Base-by-base conservation (phyloP, 1,140 invertebrate genomes). In the Venustaconcha ellipsiformis region DNA sequence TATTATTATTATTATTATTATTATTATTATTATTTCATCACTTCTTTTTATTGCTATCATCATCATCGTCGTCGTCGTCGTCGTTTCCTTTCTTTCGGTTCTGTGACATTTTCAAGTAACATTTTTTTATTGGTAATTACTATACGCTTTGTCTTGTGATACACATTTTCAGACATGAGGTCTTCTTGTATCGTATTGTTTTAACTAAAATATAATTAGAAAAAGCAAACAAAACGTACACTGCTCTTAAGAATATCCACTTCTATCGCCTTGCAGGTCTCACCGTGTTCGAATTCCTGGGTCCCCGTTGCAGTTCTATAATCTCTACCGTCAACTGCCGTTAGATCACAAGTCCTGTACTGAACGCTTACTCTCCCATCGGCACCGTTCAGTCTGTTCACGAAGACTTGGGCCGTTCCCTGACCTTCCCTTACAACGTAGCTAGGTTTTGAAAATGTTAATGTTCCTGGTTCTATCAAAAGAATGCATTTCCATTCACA, bases 341-440 rank as follows among this genome's bases (percentile, higher is more conserved):
- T 91, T 70, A 92, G 90, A 82, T 94, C 93, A 65, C 92, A 89
- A 0, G 93, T 93, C 66, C 86, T 89, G 92, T 92, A 94, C 64
- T 90, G 89, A 6, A 93, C 90, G 17, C 87, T 84, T 15, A 93
- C 90, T 65, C 91, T 88, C 1, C 93, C 93, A 83, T 94, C 93
- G 5, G 92, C 91, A 14, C 93, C 93, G 79, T 92, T 91, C 37
- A 88, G 87, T 70, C 93, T 83, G 14, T 92, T 85, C 1, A 94
- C 89, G 55, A 92, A 89, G 57, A 94, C 83, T 56, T 86, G 82
- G 5, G 92, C 92, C 18, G 86, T 87, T 4, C 91, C 92, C 37
- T 91, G 89, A 78, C 92, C 93, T 85, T 94, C 93, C 82, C 93
- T 92, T 20, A 94, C 92, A 14, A 94, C 83, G n/a, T 92, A 87